phyloP scores from a whole-genome alignment of 2,888 invertebrate species.

The Himalopsyche kuldschensis region DNA sequence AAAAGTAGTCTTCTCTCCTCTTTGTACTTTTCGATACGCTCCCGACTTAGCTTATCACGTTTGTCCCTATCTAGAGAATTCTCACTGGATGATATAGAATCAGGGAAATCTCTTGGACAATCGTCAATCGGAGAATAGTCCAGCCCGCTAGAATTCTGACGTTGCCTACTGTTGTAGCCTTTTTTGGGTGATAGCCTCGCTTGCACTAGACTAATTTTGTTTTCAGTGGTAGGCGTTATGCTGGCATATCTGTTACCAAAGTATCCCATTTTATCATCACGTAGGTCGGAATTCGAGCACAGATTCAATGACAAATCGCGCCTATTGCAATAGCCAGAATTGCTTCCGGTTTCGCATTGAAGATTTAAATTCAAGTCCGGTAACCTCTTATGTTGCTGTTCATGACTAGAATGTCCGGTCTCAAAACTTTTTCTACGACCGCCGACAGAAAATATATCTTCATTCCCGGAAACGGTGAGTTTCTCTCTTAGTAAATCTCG shows the following conservation, averaged over 20 bases:
- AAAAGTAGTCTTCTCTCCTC: conserved; percentile 84
- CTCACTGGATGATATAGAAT: conserved; percentile 14
- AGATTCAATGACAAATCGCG: conserved; percentile 29
- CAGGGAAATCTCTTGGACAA: conserved; percentile 42
- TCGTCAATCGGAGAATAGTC: conserved; percentile 45
- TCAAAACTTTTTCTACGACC: conserved; percentile 66
- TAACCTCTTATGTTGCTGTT: conserved; percentile 60
- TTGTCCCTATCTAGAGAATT: conserved; percentile 48
- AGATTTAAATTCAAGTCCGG: conserved; percentile 54
- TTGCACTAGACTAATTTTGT: conserved; percentile 64
- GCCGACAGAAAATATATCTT: conserved; percentile 40
- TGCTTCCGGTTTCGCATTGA: conserved; percentile 34
- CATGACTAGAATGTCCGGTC: conserved; percentile 60
- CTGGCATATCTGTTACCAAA: conserved; percentile 45
- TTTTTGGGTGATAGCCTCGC: conserved; percentile 49
- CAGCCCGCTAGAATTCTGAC: conserved; percentile 42
- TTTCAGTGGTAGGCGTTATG: conserved; percentile 64
- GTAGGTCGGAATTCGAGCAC: conserved; percentile 19
- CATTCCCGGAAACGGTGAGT: conserved; percentile 40
- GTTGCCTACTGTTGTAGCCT: conserved; percentile 48
- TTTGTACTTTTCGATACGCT: conserved; percentile 87
- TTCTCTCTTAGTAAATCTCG: conserved; percentile 43
- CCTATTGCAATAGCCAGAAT: conserved; percentile 4
- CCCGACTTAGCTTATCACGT: conserved; percentile 67
- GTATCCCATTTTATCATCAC: conserved; percentile 41